phyloP scores from a whole-genome alignment of 2,113 vertebrate species.

The Hippocampus zosterae region DNA sequence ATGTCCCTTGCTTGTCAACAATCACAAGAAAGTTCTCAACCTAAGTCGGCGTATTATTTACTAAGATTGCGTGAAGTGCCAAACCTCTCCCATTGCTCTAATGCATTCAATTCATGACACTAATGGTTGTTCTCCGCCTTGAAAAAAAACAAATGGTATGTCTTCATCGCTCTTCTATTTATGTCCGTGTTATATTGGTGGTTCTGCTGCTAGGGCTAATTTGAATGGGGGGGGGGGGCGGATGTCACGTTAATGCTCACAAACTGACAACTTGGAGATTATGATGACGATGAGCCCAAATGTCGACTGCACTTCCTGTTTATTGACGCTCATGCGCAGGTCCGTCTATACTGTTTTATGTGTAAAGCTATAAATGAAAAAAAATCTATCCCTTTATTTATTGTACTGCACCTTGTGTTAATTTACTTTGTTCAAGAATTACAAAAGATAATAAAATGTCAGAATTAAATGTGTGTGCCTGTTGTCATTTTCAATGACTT shows the following conservation, averaged over 20 bases:
- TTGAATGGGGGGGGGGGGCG: not conserved
- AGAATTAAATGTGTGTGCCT: not conserved
- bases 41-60: not conserved
- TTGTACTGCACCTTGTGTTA: constrained; percentile 38
- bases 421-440: constrained; percentile 24
- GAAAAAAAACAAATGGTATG: constrained; percentile 1
- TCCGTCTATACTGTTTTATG: constrained; percentile 29
- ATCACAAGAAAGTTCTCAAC: constrained; percentile 26
- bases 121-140: constrained; percentile 22
- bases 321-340: constrained; percentile 30
- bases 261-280: not conserved
- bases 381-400: constrained; percentile 66
- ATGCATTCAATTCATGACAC: constrained; percentile 36
- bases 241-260: constrained; percentile 18
- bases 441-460: constrained; percentile 42
- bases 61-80: constrained; percentile 23
- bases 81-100: constrained; percentile 26
- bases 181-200: too few relatives aligned
- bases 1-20: constrained; percentile 19
- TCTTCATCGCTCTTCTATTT: too few relatives aligned
- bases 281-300: constrained; percentile 23
- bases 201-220: too few relatives aligned
- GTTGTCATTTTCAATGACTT: not conserved
- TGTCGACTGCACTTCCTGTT: constrained; percentile 54
- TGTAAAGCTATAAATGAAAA: constrained; percentile 37